Evolutionary conservation across 23 tunicate genomes (phyloP), one percentile per base, ranked within the genome.

Genomic region (Diplosoma virens): DNA sequence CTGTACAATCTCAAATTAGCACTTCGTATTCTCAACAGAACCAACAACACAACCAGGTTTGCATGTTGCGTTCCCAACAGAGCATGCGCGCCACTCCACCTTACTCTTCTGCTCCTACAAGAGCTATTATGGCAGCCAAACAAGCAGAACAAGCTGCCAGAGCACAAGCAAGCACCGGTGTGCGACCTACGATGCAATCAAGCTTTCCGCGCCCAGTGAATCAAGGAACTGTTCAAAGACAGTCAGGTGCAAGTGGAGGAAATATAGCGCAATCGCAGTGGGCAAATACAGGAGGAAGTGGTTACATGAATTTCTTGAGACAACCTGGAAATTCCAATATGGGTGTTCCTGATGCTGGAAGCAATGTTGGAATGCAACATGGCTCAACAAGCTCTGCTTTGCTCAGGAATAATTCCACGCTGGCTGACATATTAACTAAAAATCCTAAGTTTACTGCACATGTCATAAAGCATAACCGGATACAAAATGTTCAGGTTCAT

Each of bases 371-470:
- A 4, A 61, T 61, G 69, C 69, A 61, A 61, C 53, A 36, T 20
- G 21, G 55, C 20, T 6, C 5, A 11, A n/a, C 37, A 7, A 68
- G 37, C 20, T 2, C 53, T 11, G 20, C 26, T 7, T 14, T 9
- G n/a, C 11, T 6, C 4, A 27, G 37, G 4, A 45, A 47, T 2
- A 23, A 41, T 63, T 67, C 68, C 0, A 41, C 59, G 56, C 65
- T 78, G 63, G 64, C 21, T 46, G 64, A 73, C 16, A 35, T 79
- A 22, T 32, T 87, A 11, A 76, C 56, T 25, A 67, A 60, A 23
- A 81, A 87, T 67, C 95, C 95, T n/a, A 82, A 76, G 6, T 80
- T 87, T 21, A 56, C 85, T 11, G 81, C 91, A 0, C 69, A 69
- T 18, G 77, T 85, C 30, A 85, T 85, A 36, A 70, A 79, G 33